Evolutionary conservation across 2,888 invertebrate species (phyloP), one percentile per base, ranked within the genome.

Genomic region (Melinaea menophilus): DNA sequence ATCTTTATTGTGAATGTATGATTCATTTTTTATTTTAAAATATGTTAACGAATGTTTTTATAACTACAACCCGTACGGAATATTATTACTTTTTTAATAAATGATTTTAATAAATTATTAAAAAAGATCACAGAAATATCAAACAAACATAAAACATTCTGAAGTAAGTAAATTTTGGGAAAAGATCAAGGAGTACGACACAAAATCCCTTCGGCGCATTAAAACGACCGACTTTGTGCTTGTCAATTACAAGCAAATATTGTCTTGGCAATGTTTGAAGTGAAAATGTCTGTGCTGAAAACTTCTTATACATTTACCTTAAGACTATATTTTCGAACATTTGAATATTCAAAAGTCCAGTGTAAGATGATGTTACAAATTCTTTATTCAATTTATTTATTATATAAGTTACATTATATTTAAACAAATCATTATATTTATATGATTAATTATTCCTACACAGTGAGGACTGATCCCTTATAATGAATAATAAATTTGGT

Each of bases 191-290:
- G 61, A 61, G 61, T 61, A 61, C 56, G 59, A 55, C 61, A 37
- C 45, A 60, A 31, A 63, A 63, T 61, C 51, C 46, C 37, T 63
- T 60, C 59, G 47, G 63, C 58, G 63, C 63, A 61, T 66, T 66
- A 61, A 61, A 63, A 56, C 55, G 56, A 63, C 22, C 46, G 51
- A 51, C 51, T 56, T 65, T 54, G 61, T 56, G 60, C 59, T 59
- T 59, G 58, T 47, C 57, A 56, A 66, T 63, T 61, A 56, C 61
- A 56, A 61, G 51, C 61, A 62, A 66, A 65, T 60, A 62, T 62
- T 56, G 62, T 4, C 48, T 48, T 48, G n/a, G 22, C 13, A 48
- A 48, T 48, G 31, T 51, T 31, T 51, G 51, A 51, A 51, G 51
- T 51, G 51, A 22, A 51, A 51, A 51, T 51, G 31, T 51, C 31